Conservation (phyloP, 2,888 invertebrate species). For the Nesidiocoris tenuis region DNA sequence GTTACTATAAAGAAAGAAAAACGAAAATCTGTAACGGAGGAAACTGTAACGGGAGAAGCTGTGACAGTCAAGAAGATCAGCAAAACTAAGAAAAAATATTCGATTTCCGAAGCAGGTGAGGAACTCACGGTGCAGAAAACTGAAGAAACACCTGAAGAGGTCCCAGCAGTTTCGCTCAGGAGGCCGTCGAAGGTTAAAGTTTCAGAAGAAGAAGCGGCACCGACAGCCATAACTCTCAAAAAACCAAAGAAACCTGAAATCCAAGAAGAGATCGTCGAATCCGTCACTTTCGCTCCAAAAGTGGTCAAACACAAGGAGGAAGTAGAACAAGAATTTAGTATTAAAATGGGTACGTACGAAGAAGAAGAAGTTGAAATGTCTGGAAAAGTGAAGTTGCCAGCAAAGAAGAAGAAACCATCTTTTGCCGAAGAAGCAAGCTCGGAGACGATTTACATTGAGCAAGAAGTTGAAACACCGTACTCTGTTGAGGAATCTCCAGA, state of each 20-base stretch:
- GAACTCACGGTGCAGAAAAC: conserved; percentile 56
- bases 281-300: conserved; percentile 66
- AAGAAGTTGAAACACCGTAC: conserved; percentile 61
- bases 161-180: conserved; percentile 60
- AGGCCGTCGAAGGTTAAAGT: conserved; percentile 57
- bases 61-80: conserved; percentile 47
- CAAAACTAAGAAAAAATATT: conserved; percentile 52
- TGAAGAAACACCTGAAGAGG: conserved; percentile 52
- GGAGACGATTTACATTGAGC: conserved; percentile 66
- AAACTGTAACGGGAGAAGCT: conserved; percentile 46
- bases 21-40: conserved; percentile 46
- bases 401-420: conserved; percentile 66
- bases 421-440: conserved; percentile 75
- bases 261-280: conserved; percentile 65
- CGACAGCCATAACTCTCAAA: conserved; percentile 59
- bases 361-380: conserved; percentile 87
- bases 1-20: conserved; percentile 51
- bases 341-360: conserved; percentile 79
- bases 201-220: conserved; percentile 52
- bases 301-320: conserved; percentile 65
- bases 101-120: conserved; percentile 55
- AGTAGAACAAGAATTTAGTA: conserved; percentile 86
- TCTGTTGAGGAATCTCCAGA: conserved; percentile 65
- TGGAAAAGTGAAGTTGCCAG: conserved; percentile 74
- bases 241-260: conserved; percentile 65